A percentile compares a stretch with the other conserved stretches of the same genome.
phyloP scores from a whole-genome alignment of 2,888 invertebrate species.

The Keiferia lycopersicella region DNA sequence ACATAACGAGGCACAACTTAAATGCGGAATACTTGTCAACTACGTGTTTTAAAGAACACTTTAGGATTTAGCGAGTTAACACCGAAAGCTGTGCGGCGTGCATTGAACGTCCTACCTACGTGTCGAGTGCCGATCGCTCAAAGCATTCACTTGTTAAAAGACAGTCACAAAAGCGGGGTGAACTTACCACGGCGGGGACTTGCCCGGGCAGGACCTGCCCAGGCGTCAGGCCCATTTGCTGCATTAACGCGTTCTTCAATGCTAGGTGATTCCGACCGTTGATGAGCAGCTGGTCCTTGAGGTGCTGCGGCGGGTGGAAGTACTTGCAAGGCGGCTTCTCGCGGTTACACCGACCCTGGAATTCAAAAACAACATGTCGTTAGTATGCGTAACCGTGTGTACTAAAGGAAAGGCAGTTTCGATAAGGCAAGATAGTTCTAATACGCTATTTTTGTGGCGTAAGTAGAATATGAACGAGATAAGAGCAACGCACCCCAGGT shows the following conservation, averaged over 20 bases:
- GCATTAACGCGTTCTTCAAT: slow-evolving; percentile 98
- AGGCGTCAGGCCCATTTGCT: slow-evolving; percentile 96
- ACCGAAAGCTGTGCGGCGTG: slow-evolving; percentile 78
- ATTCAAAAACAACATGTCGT: slow-evolving; percentile 34
- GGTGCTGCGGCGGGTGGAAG: slow-evolving; percentile 99
- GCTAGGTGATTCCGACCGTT: slow-evolving; percentile 99
- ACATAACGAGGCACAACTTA: slow-evolving; percentile 64
- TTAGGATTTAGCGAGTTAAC: slow-evolving; percentile 65
- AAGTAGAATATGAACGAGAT: slow-evolving; percentile 53
- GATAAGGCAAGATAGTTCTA: slow-evolving; percentile 27
- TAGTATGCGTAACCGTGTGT: neutral
- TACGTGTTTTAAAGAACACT: slow-evolving; percentile 62
- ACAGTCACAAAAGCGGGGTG: slow-evolving; percentile 30
- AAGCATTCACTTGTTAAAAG: slow-evolving; percentile 49
- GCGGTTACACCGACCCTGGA: slow-evolving; percentile 99
- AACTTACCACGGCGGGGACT: slow-evolving; percentile 95
- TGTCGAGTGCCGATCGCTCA: slow-evolving; percentile 73
- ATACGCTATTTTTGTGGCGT: slow-evolving; percentile 39
- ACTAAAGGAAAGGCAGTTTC: neutral
- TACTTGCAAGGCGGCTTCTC: slow-evolving; percentile 99
- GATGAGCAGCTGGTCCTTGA: slow-evolving; percentile 99
- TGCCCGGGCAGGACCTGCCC: slow-evolving; percentile 97
- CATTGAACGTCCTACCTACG: slow-evolving; percentile 56
- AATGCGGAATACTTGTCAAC: slow-evolving; percentile 52
- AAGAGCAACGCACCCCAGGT: slow-evolving; percentile 49